These are phyloP conservation scores for Bufo gargarizans DNA, from an alignment of 2,113 vertebrate genomes.

Conservation along the genomic window DNA sequence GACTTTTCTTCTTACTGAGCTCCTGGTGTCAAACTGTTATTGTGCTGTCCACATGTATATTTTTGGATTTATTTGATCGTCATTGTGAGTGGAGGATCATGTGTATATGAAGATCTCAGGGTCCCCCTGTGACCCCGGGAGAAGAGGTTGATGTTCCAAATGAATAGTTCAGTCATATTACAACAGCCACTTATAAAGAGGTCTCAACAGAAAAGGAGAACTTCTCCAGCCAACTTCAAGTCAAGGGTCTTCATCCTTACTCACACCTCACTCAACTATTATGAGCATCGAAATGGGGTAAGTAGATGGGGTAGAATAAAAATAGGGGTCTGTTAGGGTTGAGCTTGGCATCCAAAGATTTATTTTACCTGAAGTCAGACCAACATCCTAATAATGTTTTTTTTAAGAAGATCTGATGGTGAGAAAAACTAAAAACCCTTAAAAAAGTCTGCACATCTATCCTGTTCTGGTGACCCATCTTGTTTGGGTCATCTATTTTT, in stretches of 20 bases:
- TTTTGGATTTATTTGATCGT: not conserved
- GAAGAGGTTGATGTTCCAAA: slow-evolving; percentile 65
- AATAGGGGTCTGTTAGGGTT: not conserved
- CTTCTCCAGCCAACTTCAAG: slow-evolving; percentile 94
- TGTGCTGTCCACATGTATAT: not conserved
- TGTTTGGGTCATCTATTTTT: not conserved
- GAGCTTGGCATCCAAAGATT: not conserved
- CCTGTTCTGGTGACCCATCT: too few relatives aligned
- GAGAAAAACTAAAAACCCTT: too few relatives aligned
- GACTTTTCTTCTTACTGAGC: not conserved
- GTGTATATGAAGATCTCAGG: slow-evolving; percentile 18
- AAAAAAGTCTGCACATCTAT: too few relatives aligned
- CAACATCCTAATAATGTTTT: not conserved
- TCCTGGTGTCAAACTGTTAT: not conserved
- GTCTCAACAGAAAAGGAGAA: slow-evolving; percentile 95
- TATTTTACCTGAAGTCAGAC: not conserved
- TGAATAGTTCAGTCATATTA: slow-evolving; percentile 89
- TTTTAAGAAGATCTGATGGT: too few relatives aligned
- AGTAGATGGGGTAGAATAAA: slow-evolving; percentile 59
- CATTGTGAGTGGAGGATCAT: not conserved
- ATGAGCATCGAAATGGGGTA: slow-evolving; percentile 89
- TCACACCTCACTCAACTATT: slow-evolving; percentile 86
- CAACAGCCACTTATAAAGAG: slow-evolving; percentile 92
- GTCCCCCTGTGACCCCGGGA: not conserved
- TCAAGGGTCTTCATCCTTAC: slow-evolving; percentile 90